phyloP scores from a whole-genome alignment of 2,797 vertebrate genomes.

The Pseudomugil tenellus region DNA sequence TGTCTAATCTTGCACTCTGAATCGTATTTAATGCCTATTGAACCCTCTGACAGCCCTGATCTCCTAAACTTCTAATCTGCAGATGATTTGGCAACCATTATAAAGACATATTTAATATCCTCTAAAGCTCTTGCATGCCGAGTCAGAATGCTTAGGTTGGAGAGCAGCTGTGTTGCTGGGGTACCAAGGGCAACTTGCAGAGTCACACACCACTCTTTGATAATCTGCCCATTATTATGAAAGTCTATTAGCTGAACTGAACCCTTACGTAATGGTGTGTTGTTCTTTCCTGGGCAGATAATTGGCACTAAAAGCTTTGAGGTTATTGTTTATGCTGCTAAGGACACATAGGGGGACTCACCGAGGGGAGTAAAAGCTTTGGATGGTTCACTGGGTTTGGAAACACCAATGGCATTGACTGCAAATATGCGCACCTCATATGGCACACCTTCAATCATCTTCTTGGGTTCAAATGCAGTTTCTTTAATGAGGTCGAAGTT shows the following conservation, averaged over 20 bases:
- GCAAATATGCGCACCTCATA: conserved; percentile 97
- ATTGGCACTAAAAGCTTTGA: conserved; percentile 15
- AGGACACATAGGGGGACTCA: conserved; percentile 76
- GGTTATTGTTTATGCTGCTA: conserved; percentile 20
- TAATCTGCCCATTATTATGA: conserved; percentile 41
- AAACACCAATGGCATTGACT: conserved; percentile 93
- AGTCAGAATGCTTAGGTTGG: conserved; percentile 73
- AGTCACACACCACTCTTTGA: conserved; percentile 36
- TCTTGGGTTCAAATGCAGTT: conserved; percentile 94
- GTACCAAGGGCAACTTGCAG: conserved; percentile 67
- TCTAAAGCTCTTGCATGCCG: conserved; percentile 73
- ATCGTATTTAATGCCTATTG: conserved; percentile 69
- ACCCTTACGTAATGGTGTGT: conserved; percentile 29
- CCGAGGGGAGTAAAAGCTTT: conserved; percentile 96
- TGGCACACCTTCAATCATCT: conserved; percentile 99
- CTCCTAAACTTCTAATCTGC: conserved; percentile 80
- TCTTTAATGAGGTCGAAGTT: conserved; percentile 98
- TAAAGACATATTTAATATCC: conserved; percentile 81
- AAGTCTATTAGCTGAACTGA: conserved; percentile 36
- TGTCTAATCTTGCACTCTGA: conserved; percentile 76
- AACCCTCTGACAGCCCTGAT: conserved; percentile 69
- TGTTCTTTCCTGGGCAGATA: conserved; percentile 40
- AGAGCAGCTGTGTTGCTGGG: conserved; percentile 74
- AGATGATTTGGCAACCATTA: conserved; percentile 80
- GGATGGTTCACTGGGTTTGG: conserved; percentile 95